Evolutionary conservation across 1,140 invertebrate genomes (phyloP).

Genomic region (Drosophila pandora): DNA sequence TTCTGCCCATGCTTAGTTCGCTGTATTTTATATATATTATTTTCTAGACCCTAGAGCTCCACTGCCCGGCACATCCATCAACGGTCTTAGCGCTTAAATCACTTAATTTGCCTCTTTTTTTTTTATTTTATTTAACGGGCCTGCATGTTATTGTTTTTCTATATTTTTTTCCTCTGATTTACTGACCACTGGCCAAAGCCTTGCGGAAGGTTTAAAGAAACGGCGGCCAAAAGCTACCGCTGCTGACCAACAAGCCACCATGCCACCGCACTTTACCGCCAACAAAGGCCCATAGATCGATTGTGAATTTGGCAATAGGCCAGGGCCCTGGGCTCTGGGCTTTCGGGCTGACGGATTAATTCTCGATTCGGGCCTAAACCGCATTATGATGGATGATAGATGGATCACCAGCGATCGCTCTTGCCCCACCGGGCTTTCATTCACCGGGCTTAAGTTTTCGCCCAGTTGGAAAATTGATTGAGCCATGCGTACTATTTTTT

Average conservation of each 20-base stretch:
- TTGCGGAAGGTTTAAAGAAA: conserved; percentile 19
- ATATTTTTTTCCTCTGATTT: background rate
- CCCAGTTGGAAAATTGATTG: conserved; percentile 68
- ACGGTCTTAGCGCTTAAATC: conserved; percentile 61
- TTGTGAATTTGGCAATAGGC: conserved; percentile 77
- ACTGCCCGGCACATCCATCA: conserved; percentile 59
- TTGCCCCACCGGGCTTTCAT: conserved; percentile 28
- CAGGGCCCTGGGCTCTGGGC: conserved; percentile 9
- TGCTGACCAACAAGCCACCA: conserved; percentile 42
- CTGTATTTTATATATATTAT: conserved; percentile 45
- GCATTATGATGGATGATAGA: conserved; percentile 77
- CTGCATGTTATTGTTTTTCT: conserved; percentile 1
- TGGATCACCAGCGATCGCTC: conserved; percentile 67
- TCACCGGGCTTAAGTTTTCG: conserved; percentile 72
- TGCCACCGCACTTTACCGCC: conserved; percentile 39
- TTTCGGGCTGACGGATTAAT: conserved; percentile 70
- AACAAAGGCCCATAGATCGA: conserved; percentile 62
- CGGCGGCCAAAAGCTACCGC: conserved; percentile 1
- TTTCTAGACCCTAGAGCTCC: conserved; percentile 25
- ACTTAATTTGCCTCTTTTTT: conserved; percentile 57
- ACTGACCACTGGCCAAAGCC: conserved; percentile 30
- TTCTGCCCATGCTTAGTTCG: background rate
- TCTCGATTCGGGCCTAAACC: conserved; percentile 71
- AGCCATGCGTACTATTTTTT: conserved; percentile 54
- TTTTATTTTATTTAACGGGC: conserved; percentile 5